Evolutionary conservation across 2,113 vertebrate species (phyloP).

Genomic region (Thalassarche chlororhynchos): DNA sequence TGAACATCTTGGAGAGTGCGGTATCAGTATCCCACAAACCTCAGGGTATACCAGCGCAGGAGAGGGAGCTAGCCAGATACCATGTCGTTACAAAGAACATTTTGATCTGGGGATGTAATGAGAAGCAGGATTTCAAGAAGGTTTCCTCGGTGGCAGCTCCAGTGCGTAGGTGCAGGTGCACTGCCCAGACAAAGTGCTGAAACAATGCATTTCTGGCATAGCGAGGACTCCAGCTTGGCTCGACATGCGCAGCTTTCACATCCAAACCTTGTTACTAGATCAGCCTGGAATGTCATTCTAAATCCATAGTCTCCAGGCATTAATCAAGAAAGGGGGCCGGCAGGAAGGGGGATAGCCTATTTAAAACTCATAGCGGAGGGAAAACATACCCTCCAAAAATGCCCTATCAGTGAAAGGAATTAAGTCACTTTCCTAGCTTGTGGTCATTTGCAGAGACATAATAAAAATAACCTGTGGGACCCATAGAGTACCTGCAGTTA

Average conservation of each 20-base stretch:
- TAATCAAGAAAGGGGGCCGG: neutral
- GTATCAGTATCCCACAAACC: neutral
- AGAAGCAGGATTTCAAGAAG: neutral
- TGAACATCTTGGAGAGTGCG: neutral
- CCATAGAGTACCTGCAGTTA: neutral
- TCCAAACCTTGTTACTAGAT: slow-evolving; percentile 59
- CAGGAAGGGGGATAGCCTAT: neutral
- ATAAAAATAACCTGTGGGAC: slow-evolving; percentile 12
- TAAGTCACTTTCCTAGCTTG: neutral
- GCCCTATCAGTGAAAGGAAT: neutral
- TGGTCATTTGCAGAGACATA: neutral
- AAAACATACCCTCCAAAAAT: neutral
- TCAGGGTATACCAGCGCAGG: neutral
- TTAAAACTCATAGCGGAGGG: neutral
- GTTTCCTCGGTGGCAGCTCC: neutral
- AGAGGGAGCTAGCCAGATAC: neutral
- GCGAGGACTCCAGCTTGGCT: slow-evolving; percentile 1
- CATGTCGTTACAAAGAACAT: neutral
- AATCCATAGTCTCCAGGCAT: slow-evolving; percentile 43
- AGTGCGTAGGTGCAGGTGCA: neutral
- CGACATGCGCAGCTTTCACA: neutral
- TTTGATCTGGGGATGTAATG: neutral
- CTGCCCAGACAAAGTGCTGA: neutral
- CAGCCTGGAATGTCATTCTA: slow-evolving; percentile 59
- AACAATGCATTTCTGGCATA: slow-evolving; percentile 24